Base-by-base conservation (phyloP, 2,797 vertebrate species). In the Channallabes apus region DNA sequence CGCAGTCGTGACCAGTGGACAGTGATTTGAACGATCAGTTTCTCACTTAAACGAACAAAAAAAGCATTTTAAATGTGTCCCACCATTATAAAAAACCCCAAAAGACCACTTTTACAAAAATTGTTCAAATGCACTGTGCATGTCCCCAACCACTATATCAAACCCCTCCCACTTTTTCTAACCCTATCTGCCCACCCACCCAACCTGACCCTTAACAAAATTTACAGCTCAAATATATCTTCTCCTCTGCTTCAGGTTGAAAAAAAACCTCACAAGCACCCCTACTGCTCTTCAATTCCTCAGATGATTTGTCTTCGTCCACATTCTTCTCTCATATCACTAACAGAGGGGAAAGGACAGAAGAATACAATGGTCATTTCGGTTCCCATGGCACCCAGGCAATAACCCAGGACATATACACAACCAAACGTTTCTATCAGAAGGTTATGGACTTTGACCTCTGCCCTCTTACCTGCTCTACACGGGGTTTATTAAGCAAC, bases 401-500 rank as follows among this genome's bases (percentile, higher is more conserved):
- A n/a, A 41, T 41, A 41, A 27, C 35, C 38, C 59, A 80, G 4
- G 61, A 80, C 38, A 64, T 77, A 56, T 77, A 38, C 18, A 59
- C 27, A 77, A 77, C 51, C 24, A 18, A 46, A 9, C 0, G 0
- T 27, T 41, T 80, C 58, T 62, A 17, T 32, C 17, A 41, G 29
- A 54, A 38, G 17, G 7, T 27, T 65, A 65, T 27, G 17, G 78
- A 27, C 20, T 64, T 51, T 46, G 78, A 84, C 27, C 24, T 46
- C 35, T 22, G 54, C 69, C 9, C 24, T 54, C 72, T 65, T 83
- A 89, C 84, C 82, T 85, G 65, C 81, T 93, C 91, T 85, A 88
- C 76, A 61, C 90, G 17, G 2, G 91, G 90, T 84, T 94, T 94
- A 81, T 93, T 91, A 77, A 97, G 93, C 38, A 97, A 95, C 71